phyloP scores from a whole-genome alignment of 2,888 invertebrate genomes.

The Oxystoma pomonae region DNA sequence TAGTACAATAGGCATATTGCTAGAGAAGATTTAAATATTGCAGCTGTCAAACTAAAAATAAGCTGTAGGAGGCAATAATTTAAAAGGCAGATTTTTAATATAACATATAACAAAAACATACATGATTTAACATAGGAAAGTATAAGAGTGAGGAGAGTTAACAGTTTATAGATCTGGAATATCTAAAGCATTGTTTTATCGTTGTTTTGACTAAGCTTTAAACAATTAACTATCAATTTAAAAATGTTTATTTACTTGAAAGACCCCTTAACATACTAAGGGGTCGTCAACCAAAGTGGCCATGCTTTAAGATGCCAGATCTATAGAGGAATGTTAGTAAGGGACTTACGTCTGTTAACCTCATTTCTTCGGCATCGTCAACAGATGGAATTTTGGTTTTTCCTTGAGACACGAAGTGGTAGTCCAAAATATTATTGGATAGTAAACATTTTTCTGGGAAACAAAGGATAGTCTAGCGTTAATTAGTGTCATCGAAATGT shows the following conservation, averaged over 20 bases:
- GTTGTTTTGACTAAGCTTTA: too few species aligned
- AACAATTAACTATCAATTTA: too few species aligned
- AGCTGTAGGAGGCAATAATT: too few species aligned
- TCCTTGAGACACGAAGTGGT: conserved; percentile 95
- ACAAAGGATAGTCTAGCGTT: background rate
- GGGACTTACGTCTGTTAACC: conserved; percentile 80
- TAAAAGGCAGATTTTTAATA: too few species aligned
- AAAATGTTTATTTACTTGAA: background rate
- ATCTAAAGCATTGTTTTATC: background rate
- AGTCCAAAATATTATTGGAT: conserved; percentile 87
- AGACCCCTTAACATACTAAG: background rate
- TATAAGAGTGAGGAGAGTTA: too few species aligned
- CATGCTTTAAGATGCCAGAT: conserved; percentile 1
- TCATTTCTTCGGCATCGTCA: conserved; percentile 93
- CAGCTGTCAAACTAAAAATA: too few species aligned
- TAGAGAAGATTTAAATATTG: too few species aligned
- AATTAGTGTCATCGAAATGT: background rate
- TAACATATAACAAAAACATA: too few species aligned
- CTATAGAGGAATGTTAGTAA: conserved; percentile 11
- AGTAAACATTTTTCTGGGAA: conserved; percentile 71
- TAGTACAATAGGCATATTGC: too few species aligned
- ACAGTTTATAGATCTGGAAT: too few species aligned
- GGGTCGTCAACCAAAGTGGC: background rate
- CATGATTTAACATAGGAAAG: too few species aligned
- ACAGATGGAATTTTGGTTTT: conserved; percentile 93